These are phyloP conservation scores for Drosophila buzzatii DNA, from an alignment of 2,888 invertebrate genomes.

Conservation along the genomic window DNA sequence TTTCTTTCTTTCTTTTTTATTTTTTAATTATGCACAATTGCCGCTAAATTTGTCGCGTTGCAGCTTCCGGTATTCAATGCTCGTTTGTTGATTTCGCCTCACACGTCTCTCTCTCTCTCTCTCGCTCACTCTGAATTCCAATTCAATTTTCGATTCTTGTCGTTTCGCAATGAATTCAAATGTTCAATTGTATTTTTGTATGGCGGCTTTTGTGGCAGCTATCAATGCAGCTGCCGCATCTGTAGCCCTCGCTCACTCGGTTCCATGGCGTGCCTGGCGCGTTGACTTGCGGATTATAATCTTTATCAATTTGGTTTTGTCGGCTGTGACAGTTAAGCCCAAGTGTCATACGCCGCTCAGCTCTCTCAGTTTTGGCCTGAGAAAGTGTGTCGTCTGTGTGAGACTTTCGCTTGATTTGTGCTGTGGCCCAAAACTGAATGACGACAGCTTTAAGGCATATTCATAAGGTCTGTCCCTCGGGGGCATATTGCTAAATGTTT, in stretches of 20 bases:
- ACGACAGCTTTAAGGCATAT: not conserved
- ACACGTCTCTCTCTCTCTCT: not conserved
- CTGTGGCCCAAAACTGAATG: not conserved
- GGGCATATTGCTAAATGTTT: not conserved
- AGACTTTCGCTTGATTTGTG: not conserved
- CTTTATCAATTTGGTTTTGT: conserved; percentile 53
- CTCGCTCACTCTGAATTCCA: conserved; percentile 15
- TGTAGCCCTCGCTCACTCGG: conserved; percentile 7
- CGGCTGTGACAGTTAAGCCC: conserved; percentile 12
- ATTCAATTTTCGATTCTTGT: conserved; percentile 51
- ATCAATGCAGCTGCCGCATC: conserved; percentile 57
- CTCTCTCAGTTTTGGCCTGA: conserved; percentile 7
- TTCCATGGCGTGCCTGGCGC: conserved; percentile 54
- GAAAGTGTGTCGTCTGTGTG: not conserved
- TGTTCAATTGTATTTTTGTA: conserved; percentile 63
- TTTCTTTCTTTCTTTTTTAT: conserved; percentile 28
- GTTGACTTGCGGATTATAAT: conserved; percentile 48
- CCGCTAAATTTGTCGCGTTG: conserved; percentile 69
- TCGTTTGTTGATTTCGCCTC: conserved; percentile 10
- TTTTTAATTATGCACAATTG: conserved; percentile 73
- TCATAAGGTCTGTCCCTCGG: not conserved
- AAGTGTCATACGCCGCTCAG: conserved; percentile 13
- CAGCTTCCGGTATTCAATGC: conserved; percentile 68
- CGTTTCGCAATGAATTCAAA: conserved; percentile 58
- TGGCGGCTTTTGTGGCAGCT: conserved; percentile 36